phyloP scores from a whole-genome alignment of 2,888 invertebrate genomes.

The Crioceris asparagi region DNA sequence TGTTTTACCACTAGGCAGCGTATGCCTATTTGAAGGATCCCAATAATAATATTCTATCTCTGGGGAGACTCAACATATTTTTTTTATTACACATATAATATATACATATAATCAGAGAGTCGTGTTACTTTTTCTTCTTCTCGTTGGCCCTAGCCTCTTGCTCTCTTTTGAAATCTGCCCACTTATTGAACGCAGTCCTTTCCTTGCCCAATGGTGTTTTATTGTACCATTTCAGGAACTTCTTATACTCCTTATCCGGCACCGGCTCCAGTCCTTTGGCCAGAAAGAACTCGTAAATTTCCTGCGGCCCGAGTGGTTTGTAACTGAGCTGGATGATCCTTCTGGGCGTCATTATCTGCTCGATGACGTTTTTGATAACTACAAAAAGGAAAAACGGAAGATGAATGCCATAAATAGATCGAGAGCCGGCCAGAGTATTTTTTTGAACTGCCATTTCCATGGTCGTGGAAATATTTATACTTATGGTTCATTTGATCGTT shows the following conservation, averaged over 20 bases:
- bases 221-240: slow-evolving; percentile 43
- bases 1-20: too few species aligned
- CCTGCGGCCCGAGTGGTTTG: slow-evolving; percentile 42
- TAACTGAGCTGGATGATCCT: slow-evolving; percentile 43
- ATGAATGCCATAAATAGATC: too few species aligned
- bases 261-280: slow-evolving; percentile 28
- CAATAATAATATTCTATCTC: too few species aligned
- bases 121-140: slow-evolving; percentile 13
- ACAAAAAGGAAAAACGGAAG: too few species aligned
- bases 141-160: slow-evolving; percentile 26
- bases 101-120: neutral
- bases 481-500: too few species aligned
- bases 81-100: neutral
- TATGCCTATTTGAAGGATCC: too few species aligned
- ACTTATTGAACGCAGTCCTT: slow-evolving; percentile 30
- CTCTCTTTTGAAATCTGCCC: slow-evolving; percentile 21
- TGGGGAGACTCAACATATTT: too few species aligned
- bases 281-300: slow-evolving; percentile 42
- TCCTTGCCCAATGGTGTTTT: slow-evolving; percentile 32
- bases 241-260: slow-evolving; percentile 39
- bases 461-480: too few species aligned
- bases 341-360: slow-evolving; percentile 38
- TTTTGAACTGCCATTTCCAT: too few species aligned
- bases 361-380: slow-evolving; percentile 39
- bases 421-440: too few species aligned